Evolutionary conservation across 2,113 vertebrate genomes (phyloP), one percentile per base, ranked within the genome.

Genomic region (Heterotis niloticus): DNA sequence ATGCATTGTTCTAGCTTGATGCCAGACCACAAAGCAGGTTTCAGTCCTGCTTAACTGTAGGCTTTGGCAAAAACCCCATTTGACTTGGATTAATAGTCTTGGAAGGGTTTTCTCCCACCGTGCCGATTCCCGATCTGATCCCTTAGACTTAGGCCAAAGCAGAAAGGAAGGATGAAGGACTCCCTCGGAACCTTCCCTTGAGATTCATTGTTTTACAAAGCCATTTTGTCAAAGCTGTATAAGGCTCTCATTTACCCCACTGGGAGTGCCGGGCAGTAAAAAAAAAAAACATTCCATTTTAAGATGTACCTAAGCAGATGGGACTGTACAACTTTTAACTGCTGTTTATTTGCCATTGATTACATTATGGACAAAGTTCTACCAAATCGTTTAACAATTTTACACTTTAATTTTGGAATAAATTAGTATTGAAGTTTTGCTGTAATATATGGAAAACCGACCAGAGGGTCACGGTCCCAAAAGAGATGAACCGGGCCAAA

Each of bases 11-110:
- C 88, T 83, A 67, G 73, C 69, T 74, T 70, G 65, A 52, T 78
- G 52, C 60, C 62, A 82, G 87, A 83, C 70, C 84, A 81, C 81
- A 76, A 86, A 88, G 84, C 83, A 85, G 86, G 87, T 88, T 87
- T 91, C 86, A 87, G 68, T 78, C 82, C 78, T 84, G 87, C 86
- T 91, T 85, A 88, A 83, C 81, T 34, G 81, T 24, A 24, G 86
- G 82, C 81, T 85, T 85, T 89, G 83, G 80, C 82, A 81, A 78
- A 91, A 90, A 91, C 84, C 87, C 85, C 69, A 86, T 84, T 85
- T 84, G 82, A 88, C 87, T 85, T 77, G 75, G 17, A 79, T 64
- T 79, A 56, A 60, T 68, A 70, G 29, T 70, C 59, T 80, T 44
- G 70, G 70, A 72, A 72, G 70, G 71, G 26, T n/a, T 74, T 23